Evolutionary conservation across 2,113 vertebrate species (phyloP), one percentile per base, ranked within the genome.

Genomic region (Phyllostomus hastatus): DNA sequence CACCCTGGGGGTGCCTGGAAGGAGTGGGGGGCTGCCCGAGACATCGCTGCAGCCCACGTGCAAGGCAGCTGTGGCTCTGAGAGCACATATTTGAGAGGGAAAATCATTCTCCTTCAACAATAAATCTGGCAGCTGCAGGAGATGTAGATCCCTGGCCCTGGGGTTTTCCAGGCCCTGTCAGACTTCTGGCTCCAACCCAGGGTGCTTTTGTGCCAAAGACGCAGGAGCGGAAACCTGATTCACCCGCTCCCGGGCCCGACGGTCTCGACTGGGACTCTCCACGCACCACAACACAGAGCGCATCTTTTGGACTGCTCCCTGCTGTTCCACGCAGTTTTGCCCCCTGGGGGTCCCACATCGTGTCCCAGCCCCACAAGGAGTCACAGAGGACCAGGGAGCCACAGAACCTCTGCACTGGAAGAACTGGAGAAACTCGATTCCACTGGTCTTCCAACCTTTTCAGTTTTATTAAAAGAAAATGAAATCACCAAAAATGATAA

Each of bases 21-120:
- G n/a, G 12, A 43, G 67, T 26, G 5, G 4, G 28, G 76, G 54
- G 72, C 61, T 54, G 59, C 66, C 75, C 3, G 8, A 52, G 83
- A 75, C 59, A 59, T 41, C 1, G 43, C 72, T 50, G 0, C 17
- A 50, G 93, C 64, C 79, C 79, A 90, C 1, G 10, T 82, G 80
- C 89, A 78, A 72, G 73, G 48, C 70, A 94, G 85, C 64, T 83
- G 84, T 73, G 79, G 61, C 43, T n/a, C 10, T 94, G 73, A 26
- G 69, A 96, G 88, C 80, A 75, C 48, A 88, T 95, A 69, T 87
- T 83, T 97, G 83, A 92, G 31, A 87, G 33, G 35, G 54, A 92
- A 94, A 95, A 82, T 87, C 12, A 92, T 95, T 75, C 83, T 87
- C 57, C 81, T 79, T 78, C 41, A 61, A 69, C 64, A 82, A 26